Evolutionary conservation across 2,888 invertebrate species (phyloP).

Genomic region (Acanthacorydalis orientalis): DNA sequence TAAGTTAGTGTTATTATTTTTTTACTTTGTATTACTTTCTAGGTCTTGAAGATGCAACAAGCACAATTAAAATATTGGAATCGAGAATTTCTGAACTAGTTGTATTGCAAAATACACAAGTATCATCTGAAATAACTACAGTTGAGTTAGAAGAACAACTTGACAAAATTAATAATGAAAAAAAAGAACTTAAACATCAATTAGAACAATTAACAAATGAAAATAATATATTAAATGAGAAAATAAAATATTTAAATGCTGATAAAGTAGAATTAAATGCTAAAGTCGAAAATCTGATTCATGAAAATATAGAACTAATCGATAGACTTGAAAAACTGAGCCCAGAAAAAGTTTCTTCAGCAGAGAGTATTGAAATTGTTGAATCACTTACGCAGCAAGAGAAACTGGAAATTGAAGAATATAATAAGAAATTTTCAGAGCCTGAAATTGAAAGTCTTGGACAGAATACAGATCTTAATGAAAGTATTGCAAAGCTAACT

Average conservation of each 20-base stretch:
- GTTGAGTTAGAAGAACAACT: conserved; percentile 66
- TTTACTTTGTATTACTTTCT: too few species aligned
- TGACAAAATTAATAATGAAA: conserved; percentile 33
- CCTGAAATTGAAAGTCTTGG: conserved; percentile 20
- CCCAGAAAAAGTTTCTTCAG: conserved; percentile 53
- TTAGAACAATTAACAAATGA: conserved; percentile 32
- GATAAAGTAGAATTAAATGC: conserved; percentile 42
- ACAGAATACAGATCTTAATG: conserved; percentile 28
- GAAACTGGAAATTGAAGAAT: conserved; percentile 49
- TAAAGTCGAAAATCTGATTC: conserved; percentile 46
- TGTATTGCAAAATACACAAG: conserved; percentile 46
- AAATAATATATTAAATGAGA: conserved; percentile 33
- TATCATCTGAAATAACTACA: conserved; percentile 61
- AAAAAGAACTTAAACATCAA: conserved; percentile 30
- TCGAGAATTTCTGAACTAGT: conserved; percentile 27
- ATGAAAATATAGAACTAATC: conserved; percentile 57
- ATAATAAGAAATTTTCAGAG: conserved; percentile 30
- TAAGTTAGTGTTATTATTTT: too few species aligned
- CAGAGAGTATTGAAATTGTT: conserved; percentile 60
- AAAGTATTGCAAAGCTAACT: conserved; percentile 38
- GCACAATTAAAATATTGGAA: too few species aligned
- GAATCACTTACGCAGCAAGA: conserved; percentile 54
- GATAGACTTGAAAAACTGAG: conserved; percentile 58
- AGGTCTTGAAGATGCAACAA: too few species aligned
- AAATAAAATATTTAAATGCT: conserved; percentile 35